phyloP scores from a whole-genome alignment of 2,888 invertebrate species.

The Iphiclides podalirius region DNA sequence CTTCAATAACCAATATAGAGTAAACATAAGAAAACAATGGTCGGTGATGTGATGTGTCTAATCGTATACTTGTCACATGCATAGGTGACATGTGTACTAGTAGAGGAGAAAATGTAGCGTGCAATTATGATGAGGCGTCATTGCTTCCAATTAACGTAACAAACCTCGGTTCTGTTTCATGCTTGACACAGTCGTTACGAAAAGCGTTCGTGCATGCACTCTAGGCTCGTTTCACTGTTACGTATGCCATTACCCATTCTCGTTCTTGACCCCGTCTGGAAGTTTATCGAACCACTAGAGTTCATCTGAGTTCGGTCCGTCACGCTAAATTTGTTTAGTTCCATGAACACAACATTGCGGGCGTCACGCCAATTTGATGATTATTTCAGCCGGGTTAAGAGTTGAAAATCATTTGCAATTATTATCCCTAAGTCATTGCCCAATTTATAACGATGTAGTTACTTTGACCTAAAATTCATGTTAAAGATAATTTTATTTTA shows the following conservation, averaged over 20 bases:
- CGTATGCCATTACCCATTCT: neutral
- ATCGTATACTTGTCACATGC: too few relatives aligned
- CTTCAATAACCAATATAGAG: too few relatives aligned
- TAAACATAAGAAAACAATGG: too few relatives aligned
- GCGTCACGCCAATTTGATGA: slow-evolving; percentile 6
- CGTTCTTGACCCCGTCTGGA: slow-evolving; percentile 16
- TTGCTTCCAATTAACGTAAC: too few relatives aligned
- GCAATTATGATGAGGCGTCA: too few relatives aligned
- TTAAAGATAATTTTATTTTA: too few relatives aligned
- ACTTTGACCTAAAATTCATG: too few relatives aligned
- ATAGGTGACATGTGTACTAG: too few relatives aligned
- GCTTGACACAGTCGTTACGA: too few relatives aligned
- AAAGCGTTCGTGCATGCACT: neutral
- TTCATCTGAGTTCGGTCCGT: slow-evolving; percentile 15
- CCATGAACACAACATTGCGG: neutral
- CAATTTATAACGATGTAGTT: neutral
- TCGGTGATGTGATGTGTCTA: too few relatives aligned
- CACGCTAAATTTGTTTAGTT: slow-evolving; percentile 13
- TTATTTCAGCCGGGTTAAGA: neutral
- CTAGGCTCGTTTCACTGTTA: neutral
- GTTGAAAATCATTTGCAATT: neutral
- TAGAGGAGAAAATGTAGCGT: too few relatives aligned
- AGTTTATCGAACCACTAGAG: slow-evolving; percentile 19
- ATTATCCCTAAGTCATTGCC: slow-evolving; percentile 1
- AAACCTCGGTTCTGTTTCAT: too few relatives aligned